These are phyloP conservation scores for Sebastiscus albofasciatus DNA, from an alignment of 2,797 vertebrate genomes.

Conservation along the genomic window DNA sequence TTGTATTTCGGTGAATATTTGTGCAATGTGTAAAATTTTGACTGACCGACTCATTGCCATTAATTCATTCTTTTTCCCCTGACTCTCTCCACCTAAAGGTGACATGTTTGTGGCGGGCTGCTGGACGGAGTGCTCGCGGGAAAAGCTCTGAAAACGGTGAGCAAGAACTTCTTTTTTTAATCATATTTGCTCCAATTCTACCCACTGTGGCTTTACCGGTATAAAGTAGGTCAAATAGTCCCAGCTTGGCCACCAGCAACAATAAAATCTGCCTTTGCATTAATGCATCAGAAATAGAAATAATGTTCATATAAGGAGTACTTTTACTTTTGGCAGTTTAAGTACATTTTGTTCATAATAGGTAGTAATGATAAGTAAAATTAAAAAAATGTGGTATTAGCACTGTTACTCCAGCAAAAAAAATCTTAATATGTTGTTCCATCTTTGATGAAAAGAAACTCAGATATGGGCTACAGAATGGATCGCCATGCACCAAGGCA, in stretches of 20 bases:
- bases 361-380: neutral
- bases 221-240: neutral
- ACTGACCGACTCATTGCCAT: too few relatives aligned
- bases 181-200: too few relatives aligned
- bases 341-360: neutral
- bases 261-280: neutral
- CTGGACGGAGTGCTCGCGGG: too few relatives aligned
- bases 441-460: neutral
- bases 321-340: neutral
- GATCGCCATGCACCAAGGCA: neutral
- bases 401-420: neutral
- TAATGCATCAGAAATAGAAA: neutral
- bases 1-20: too few relatives aligned
- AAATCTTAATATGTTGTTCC: neutral
- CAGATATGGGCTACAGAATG: neutral
- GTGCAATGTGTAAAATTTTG: too few relatives aligned
- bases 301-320: neutral
- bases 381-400: neutral
- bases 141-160: too few relatives aligned
- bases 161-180: too few relatives aligned
- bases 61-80: too few relatives aligned
- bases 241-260: neutral
- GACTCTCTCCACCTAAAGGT: too few relatives aligned
- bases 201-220: neutral
- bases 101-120: too few relatives aligned